A percentile compares a stretch with the other conserved stretches of the same genome.
Conservation (phyloP, 2,113 vertebrate genomes). For the Megaptera novaeangliae region DNA sequence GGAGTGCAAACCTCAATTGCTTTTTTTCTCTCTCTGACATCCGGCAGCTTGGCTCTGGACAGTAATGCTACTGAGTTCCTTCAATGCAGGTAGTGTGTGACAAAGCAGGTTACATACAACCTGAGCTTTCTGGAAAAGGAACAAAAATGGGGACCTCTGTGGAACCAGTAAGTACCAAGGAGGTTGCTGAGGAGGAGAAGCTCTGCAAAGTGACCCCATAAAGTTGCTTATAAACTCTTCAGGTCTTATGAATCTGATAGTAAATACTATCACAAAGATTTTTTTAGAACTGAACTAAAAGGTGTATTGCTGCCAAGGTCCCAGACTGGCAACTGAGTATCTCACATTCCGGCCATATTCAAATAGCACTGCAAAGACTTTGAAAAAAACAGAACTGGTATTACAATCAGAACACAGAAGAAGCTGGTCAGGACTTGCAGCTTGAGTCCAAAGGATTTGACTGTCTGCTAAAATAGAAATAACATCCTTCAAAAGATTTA, state of each 20-base stretch:
- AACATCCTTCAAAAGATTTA: background rate
- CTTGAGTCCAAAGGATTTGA: background rate
- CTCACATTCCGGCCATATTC: background rate
- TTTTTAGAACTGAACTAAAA: background rate
- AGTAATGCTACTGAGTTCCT: background rate
- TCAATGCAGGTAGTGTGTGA: background rate
- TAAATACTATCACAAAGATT: background rate
- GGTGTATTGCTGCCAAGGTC: background rate
- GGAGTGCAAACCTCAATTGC: background rate
- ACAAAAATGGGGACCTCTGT: background rate
- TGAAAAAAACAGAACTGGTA: background rate
- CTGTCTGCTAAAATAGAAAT: background rate
- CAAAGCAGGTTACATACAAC: background rate
- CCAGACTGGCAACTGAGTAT: background rate
- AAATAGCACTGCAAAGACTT: background rate
- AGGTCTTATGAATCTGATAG: background rate
- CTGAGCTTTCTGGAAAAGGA: background rate
- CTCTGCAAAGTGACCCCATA: background rate
- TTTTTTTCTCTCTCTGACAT: background rate
- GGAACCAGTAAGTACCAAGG: background rate
- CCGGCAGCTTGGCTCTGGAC: too few relatives aligned
- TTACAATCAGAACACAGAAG: background rate
- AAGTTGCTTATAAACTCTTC: background rate
- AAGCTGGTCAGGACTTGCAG: background rate
- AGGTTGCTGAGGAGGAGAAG: background rate